phyloP scores from a whole-genome alignment of 2,113 vertebrate species.

The Clarias batrachus region DNA sequence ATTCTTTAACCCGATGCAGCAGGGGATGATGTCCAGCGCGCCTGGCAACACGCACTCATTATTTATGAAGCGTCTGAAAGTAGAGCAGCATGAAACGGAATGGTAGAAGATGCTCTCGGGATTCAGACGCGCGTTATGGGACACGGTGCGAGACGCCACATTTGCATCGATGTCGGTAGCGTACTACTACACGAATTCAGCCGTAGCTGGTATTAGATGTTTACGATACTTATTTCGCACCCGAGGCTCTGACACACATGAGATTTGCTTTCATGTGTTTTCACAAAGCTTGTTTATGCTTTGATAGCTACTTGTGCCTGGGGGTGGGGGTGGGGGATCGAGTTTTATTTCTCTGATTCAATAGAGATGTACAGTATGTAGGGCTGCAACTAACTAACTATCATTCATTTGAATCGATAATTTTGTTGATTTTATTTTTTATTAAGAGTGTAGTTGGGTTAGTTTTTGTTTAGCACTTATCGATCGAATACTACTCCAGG shows the following conservation, averaged over 20 bases:
- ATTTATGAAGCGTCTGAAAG: slow-evolving; percentile 24
- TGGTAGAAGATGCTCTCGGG: background rate
- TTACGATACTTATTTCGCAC: background rate
- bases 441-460: background rate
- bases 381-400: background rate
- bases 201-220: background rate
- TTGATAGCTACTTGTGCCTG: background rate
- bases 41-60: background rate
- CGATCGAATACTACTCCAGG: background rate
- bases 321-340: background rate
- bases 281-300: background rate
- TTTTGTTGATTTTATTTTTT: background rate
- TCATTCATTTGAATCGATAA: background rate
- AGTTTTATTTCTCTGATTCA: background rate
- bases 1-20: background rate
- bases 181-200: background rate
- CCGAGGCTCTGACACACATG: too few relatives aligned
- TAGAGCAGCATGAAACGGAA: slow-evolving; percentile 35
- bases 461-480: background rate
- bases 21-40: background rate
- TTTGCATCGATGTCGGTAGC: background rate
- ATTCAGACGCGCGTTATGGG: background rate
- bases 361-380: background rate
- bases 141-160: background rate
- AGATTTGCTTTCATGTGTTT: background rate